phyloP scores from a whole-genome alignment of 2,888 invertebrate genomes.

The Automeris io region DNA sequence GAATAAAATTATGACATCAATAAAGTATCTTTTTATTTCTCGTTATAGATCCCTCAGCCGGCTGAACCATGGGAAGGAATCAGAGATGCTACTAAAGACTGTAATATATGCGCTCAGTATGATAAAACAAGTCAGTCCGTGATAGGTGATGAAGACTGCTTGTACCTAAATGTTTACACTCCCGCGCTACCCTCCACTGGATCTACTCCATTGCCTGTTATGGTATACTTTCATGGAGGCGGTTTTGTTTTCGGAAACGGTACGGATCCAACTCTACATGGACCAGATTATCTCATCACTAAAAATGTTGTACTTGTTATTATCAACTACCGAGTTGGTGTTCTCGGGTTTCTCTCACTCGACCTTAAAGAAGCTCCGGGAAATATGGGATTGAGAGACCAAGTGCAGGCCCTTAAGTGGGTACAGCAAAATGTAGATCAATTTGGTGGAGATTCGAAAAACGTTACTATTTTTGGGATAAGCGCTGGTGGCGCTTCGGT shows the following conservation, averaged over 20 bases:
- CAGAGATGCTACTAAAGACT: constrained; percentile 79
- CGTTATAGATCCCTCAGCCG: constrained; percentile 49
- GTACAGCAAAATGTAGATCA: constrained; percentile 60
- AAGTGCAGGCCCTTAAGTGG: constrained; percentile 73
- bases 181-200: constrained; percentile 52
- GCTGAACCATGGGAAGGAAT: constrained; percentile 76
- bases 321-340: constrained; percentile 63
- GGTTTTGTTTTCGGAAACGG: constrained; percentile 64
- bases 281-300: constrained; percentile 61
- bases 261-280: constrained; percentile 50
- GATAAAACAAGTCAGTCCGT: constrained; percentile 68
- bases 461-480: constrained; percentile 71
- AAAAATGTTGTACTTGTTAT: constrained; percentile 60
- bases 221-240: constrained; percentile 68
- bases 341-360: constrained; percentile 59
- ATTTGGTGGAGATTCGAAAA: constrained; percentile 67
- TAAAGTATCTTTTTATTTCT: too few species aligned
- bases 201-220: constrained; percentile 42
- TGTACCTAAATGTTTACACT: constrained; percentile 82
- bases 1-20: too few species aligned
- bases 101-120: constrained; percentile 80
- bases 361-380: constrained; percentile 61
- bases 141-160: constrained; percentile 79
- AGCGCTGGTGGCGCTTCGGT: constrained; percentile 72
- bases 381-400: constrained; percentile 72